A percentile compares a stretch with the other conserved stretches of the same genome.
These are phyloP conservation scores for Sparidentex hasta DNA, from an alignment of 2,797 vertebrate species.

Conservation along the genomic window DNA sequence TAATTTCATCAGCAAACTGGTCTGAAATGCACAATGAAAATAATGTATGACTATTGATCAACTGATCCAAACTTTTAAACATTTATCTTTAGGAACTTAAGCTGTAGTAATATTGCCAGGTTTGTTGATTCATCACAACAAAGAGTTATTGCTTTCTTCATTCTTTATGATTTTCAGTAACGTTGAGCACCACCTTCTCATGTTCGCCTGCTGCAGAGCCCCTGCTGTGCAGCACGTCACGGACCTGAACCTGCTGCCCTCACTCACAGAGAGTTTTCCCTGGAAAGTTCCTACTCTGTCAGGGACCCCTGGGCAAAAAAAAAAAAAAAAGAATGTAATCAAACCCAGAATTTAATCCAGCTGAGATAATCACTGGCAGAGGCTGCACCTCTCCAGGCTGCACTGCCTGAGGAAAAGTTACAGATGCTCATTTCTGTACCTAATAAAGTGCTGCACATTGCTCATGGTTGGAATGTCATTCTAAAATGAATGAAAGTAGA, in stretches of 20 bases:
- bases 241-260: slow-evolving; percentile 74
- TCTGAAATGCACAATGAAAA: too few relatives aligned
- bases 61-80: too few relatives aligned
- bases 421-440: neutral
- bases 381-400: slow-evolving; percentile 37
- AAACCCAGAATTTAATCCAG: slow-evolving; percentile 79
- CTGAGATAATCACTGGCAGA: slow-evolving; percentile 76
- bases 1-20: too few relatives aligned
- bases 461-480: neutral
- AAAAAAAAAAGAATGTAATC: slow-evolving; percentile 70
- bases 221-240: slow-evolving; percentile 24
- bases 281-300: slow-evolving; percentile 57
- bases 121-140: neutral
- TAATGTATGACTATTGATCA: too few relatives aligned
- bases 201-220: slow-evolving; percentile 1
- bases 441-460: neutral
- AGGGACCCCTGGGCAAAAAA: slow-evolving; percentile 75
- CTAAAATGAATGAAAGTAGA: neutral
- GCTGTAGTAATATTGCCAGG: too few relatives aligned
- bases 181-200: slow-evolving; percentile 3
- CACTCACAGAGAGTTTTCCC: slow-evolving; percentile 69
- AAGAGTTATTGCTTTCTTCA: neutral
- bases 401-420: slow-evolving; percentile 6
- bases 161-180: neutral
- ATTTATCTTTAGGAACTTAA: neutral